phyloP scores from a whole-genome alignment of 1,140 invertebrate species.

The Eumaeus atala region DNA sequence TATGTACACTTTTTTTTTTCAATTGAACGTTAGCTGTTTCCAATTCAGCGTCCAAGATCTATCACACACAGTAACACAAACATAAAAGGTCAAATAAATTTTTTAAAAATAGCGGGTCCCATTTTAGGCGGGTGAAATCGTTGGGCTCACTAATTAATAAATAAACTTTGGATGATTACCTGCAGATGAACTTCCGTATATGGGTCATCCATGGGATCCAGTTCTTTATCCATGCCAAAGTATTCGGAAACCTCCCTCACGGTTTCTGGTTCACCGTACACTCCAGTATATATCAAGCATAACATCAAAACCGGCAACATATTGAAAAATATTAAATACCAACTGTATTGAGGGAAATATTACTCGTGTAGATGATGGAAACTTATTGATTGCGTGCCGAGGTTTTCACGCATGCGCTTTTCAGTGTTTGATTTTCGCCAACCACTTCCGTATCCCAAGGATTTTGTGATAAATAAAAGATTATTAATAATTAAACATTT shows the following conservation, averaged over 20 bases:
- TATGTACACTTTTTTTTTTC: no score
- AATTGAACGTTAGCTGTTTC: no score
- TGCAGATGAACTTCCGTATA: slow-evolving; percentile 23
- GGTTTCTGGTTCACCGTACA: slow-evolving; percentile 60
- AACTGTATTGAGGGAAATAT: slow-evolving; percentile 31
- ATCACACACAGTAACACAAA: no score
- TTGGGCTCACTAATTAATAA: no score
- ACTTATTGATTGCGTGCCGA: slow-evolving; percentile 53
- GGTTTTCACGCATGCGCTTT: slow-evolving; percentile 51
- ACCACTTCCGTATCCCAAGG: slow-evolving; percentile 2
- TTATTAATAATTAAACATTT: background rate
- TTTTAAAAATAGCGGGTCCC: no score
- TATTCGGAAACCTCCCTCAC: slow-evolving; percentile 64
- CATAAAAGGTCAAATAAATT: no score
- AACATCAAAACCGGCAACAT: slow-evolving; percentile 49
- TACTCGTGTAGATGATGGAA: slow-evolving; percentile 29
- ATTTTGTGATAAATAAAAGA: slow-evolving; percentile 1
- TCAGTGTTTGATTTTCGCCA: slow-evolving; percentile 21
- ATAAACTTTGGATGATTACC: no score
- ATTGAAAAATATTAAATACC: slow-evolving; percentile 43
- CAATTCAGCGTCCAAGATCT: no score
- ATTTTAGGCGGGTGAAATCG: no score
- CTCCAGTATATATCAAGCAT: slow-evolving; percentile 31
- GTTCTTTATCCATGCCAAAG: slow-evolving; percentile 54
- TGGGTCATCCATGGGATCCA: slow-evolving; percentile 51